These are phyloP conservation scores for Cephonodes hylas DNA, from an alignment of 2,888 invertebrate genomes.

Conservation along the genomic window DNA sequence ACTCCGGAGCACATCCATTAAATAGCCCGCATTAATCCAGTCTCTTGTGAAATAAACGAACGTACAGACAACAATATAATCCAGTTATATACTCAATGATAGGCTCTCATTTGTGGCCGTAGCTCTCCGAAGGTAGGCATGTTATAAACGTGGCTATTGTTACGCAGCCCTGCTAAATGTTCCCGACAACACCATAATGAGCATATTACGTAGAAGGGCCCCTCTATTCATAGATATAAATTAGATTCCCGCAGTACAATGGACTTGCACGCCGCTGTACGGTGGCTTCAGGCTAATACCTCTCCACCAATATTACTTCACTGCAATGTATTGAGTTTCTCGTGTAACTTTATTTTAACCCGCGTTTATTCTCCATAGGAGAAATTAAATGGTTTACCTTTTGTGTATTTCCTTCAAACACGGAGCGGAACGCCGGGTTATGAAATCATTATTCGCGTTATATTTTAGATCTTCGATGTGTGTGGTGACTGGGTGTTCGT, in stretches of 20 bases:
- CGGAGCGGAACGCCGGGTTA: too few relatives aligned
- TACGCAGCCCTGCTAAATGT: conserved; percentile 43
- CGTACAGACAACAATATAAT: neutral
- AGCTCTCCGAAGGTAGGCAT: conserved; percentile 1
- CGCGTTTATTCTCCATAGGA: neutral
- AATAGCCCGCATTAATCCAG: conserved; percentile 6
- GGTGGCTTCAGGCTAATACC: neutral
- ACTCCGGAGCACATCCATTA: neutral
- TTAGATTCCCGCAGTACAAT: conserved; percentile 43
- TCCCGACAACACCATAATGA: conserved; percentile 50
- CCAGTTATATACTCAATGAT: conserved; percentile 7
- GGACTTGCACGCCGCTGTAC: conserved; percentile 12
- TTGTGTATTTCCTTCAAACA: neutral
- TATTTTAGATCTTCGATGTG: too few relatives aligned
- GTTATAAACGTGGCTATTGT: conserved; percentile 30
- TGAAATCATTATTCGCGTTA: too few relatives aligned
- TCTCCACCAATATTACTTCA: neutral
- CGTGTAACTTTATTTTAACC: neutral
- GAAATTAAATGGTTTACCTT: neutral
- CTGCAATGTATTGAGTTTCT: neutral
- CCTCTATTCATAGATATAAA: conserved; percentile 62
- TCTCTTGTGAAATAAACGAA: neutral
- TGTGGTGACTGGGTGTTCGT: too few relatives aligned
- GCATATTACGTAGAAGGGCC: conserved; percentile 59
- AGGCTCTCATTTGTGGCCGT: conserved; percentile 4